Evolutionary conservation across 2,797 vertebrate genomes (phyloP), one percentile per base, ranked within the genome.

Genomic region (Premnoplex brunnescens): DNA sequence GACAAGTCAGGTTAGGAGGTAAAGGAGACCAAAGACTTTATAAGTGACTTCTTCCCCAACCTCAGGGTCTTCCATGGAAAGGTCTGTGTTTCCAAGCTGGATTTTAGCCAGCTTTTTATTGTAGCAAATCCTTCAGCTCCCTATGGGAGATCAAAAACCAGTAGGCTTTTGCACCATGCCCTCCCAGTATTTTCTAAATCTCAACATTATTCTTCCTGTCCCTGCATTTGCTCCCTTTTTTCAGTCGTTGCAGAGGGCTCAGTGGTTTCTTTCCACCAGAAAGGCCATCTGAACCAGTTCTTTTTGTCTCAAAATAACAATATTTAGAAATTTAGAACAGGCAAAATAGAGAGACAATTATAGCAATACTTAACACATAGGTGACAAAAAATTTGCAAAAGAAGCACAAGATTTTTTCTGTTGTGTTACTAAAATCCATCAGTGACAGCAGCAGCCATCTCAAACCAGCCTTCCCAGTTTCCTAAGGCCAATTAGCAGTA

Each of bases 81-180:
- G 2, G 2, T 51, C 48, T 63, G 14, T 58, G 6, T 77, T 91
- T 83, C 46, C n/a, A 68, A 34, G 11, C 4, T 71, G 22, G 9
- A 77, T 74, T 81, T 90, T 78, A 60, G 3, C 7, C n/a, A 46
- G 0, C 4, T 68, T 81, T 49, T 41, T 67, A 36, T 64, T 72
- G 19, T 39, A 67, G 19, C 19, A 80, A 78, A 43, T 6, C 4
- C 21, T 51, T 19, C 32, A 54, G 6, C 7, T 74, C 7, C 19
- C 3, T 36, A 30, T 37, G 34, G 11, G 12, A 78, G 34, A 75
- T 6, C 3, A 71, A 58, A 22, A 36, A 55, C 17, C 1, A 7
- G 9, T 3, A 68, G 10, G 1, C 2, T 56, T 71, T 44, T 78
- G 5, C 12, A 54, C 2, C 10, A 2, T 23, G 2, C 46, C 72